These are phyloP conservation scores for Megalops cyprinoides DNA, from an alignment of 2,797 vertebrate genomes.

Conservation along the genomic window DNA sequence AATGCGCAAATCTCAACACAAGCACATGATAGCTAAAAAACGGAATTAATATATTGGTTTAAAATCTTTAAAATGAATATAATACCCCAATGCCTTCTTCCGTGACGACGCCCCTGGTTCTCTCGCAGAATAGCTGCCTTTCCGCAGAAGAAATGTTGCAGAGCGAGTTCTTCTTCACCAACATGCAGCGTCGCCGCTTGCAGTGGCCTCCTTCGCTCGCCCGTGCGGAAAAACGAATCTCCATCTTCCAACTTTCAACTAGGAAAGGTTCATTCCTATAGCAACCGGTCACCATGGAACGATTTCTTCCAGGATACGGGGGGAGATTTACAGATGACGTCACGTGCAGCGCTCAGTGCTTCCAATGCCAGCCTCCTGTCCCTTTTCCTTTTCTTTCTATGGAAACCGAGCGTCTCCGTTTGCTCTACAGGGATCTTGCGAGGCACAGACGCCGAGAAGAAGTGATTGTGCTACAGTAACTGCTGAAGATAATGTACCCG, in stretches of 20 bases:
- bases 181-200: conserved; percentile 32
- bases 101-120: conserved; percentile 18
- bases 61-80: conserved; percentile 11
- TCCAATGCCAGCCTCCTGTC: neutral
- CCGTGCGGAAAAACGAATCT: conserved; percentile 41
- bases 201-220: conserved; percentile 48
- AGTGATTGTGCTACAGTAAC: neutral
- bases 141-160: neutral
- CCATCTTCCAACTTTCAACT: conserved; percentile 51
- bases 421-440: neutral
- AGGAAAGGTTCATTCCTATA: conserved; percentile 80
- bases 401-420: neutral
- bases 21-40: neutral
- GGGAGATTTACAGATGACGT: conserved; percentile 68
- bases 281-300: conserved; percentile 80
- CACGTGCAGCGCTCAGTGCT: conserved; percentile 41
- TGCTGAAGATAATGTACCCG: conserved; percentile 37
- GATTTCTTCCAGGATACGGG: conserved; percentile 82
- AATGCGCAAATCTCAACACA: neutral
- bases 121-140: neutral
- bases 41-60: neutral
- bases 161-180: conserved; percentile 7
- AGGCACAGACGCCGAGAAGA: neutral
- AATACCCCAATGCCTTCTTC: conserved; percentile 14
- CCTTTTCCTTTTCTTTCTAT: neutral